Evolutionary conservation across 2,113 vertebrate species (phyloP).

Genomic region (Dipodomys spectabilis): DNA sequence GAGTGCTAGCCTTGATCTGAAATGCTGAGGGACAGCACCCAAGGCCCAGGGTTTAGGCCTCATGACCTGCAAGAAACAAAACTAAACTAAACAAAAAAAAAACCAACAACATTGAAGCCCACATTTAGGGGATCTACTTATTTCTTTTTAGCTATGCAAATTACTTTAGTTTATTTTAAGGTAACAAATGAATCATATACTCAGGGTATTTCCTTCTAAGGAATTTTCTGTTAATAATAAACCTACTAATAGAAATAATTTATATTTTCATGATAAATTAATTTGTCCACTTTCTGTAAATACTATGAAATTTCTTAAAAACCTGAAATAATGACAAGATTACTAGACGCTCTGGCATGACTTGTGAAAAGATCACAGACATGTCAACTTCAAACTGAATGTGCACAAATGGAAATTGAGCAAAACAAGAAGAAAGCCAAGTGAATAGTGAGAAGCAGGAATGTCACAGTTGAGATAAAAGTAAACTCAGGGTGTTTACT

Average conservation of each 20-base stretch:
- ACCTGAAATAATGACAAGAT: background rate
- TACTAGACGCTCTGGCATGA: background rate
- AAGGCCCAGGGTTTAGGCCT: no score
- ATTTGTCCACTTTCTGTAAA: background rate
- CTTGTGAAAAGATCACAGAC: background rate
- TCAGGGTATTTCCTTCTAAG: background rate
- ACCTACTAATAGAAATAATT: background rate
- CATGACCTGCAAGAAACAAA: no score
- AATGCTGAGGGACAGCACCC: no score
- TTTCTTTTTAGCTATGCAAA: background rate
- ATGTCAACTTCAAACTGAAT: background rate
- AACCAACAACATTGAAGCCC: background rate
- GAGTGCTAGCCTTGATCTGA: no score
- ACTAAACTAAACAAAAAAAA: no score
- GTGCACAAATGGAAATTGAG: background rate
- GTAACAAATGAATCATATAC: background rate
- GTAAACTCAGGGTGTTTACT: background rate
- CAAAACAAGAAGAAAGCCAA: background rate
- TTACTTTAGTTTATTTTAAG: background rate
- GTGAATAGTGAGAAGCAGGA: background rate
- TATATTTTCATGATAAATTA: background rate
- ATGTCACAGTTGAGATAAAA: background rate
- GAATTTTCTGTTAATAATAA: no score
- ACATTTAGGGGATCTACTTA: background rate
- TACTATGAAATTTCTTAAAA: background rate